Evolutionary conservation across 2,888 invertebrate genomes (phyloP), one percentile per base, ranked within the genome.

Genomic region (Plebejus argus): DNA sequence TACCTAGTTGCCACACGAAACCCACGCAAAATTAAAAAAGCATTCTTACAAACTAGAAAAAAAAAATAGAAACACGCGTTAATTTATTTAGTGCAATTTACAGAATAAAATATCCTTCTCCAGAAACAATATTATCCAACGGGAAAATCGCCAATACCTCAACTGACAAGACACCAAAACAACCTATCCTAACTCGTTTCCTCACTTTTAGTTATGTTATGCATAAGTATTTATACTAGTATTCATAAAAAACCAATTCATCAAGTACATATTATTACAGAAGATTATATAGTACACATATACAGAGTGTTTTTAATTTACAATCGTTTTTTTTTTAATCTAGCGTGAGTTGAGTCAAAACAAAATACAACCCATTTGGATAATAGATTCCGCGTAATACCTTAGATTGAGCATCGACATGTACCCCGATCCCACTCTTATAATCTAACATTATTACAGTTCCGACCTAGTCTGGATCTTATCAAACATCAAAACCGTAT

Each of bases 41-140:
- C 91, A 88, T 89, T 84, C 91, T 90, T 91, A 92, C 78, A 85
- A 81, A 87, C 90, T 91, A 91, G 84, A 84, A 88, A 90, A 89
- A 86, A 88, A 87, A 85, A 87, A 83, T 86, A 85, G 83, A 86
- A 85, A 85, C 89, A 88, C 87, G 87, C 86, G 84, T 84, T 85
- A 86, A 79, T 84, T 83, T 83, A 83, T 81, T 86, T 85, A 86
- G 85, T 86, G 83, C 83, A 86, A 84, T 86, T 85, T 87, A 87
- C 87, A 88, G 83, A 81, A 85, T 83, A 82, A 81, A 82, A 80
- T 80, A 79, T 79, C 78, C 79, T 81, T 77, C 78, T 76, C 76
- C 72, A 76, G 78, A 78, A 76, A 81, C 78, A 76, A 78, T 78
- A 80, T 81, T 80, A 83, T 84, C 83, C 81, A 81, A 82, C 81